These are phyloP conservation scores for Anthoscopus minutus DNA, from an alignment of 2,113 vertebrate species.

Conservation along the genomic window DNA sequence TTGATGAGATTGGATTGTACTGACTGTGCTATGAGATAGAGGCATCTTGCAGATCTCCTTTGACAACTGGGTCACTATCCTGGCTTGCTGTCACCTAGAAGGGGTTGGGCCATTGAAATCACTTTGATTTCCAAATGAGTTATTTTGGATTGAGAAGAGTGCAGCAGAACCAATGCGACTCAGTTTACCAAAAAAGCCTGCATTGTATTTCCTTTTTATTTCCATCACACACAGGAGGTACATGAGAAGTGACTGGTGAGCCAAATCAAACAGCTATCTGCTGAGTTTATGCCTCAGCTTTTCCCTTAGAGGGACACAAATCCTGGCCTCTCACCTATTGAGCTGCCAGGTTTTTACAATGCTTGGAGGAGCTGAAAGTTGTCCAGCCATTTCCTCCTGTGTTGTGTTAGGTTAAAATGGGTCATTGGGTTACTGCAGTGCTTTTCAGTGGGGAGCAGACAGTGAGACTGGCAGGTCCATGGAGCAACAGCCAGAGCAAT, in stretches of 20 bases:
- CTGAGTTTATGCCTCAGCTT: neutral
- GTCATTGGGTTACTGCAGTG: neutral
- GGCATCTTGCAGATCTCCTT: neutral
- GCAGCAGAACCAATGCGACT: neutral
- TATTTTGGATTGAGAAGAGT: neutral
- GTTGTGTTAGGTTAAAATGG: neutral
- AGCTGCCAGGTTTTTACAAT: neutral
- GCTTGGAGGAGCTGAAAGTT: neutral
- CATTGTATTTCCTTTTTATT: neutral
- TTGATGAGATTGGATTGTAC: neutral
- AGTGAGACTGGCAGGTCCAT: neutral
- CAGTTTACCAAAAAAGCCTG: neutral
- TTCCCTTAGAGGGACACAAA: neutral
- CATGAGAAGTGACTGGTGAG: neutral
- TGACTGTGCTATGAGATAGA: neutral
- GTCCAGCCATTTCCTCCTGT: neutral
- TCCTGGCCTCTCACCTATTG: neutral
- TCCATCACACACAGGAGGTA: neutral
- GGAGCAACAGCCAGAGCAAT: neutral
- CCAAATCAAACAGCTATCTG: neutral
- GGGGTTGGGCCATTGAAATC: neutral
- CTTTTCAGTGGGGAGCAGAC: neutral
- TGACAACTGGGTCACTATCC: neutral
- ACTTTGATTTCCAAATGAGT: neutral
- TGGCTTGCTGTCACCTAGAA: neutral